Percentiles rank a stretch among this genome's conserved stretches.
Evolutionary conservation across 2,113 vertebrate genomes (phyloP).

Genomic region (Suncus etruscus): DNA sequence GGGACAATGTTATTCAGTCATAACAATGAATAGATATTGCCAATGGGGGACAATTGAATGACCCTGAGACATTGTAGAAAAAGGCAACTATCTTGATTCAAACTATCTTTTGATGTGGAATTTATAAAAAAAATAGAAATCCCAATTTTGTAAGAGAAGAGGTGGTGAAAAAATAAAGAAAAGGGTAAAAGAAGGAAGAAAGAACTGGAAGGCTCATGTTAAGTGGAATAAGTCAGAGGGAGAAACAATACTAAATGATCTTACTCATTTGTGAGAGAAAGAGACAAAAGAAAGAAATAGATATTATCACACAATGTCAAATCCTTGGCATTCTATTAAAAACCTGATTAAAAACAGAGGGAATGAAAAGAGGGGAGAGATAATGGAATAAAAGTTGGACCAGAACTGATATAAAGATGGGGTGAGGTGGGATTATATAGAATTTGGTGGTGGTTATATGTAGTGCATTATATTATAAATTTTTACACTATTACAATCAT

Average conservation of each 20-base stretch:
- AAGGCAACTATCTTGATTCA: not conserved
- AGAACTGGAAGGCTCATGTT: not conserved
- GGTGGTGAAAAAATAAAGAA: not conserved
- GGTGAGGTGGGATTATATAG: not conserved
- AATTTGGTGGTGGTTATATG: not conserved
- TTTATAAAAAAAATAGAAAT: not conserved
- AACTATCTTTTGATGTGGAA: too few species aligned
- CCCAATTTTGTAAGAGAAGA: not conserved
- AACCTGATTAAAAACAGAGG: too few species aligned
- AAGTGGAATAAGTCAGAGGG: not conserved
- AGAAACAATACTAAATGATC: not conserved
- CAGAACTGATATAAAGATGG: not conserved
- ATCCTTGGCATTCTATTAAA: too few species aligned
- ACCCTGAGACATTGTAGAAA: not conserved
- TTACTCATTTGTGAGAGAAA: not conserved
- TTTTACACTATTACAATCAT: too few species aligned
- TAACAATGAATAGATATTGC: not conserved
- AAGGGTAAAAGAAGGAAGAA: not conserved
- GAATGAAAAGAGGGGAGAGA: too few species aligned
- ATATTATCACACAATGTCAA: too few species aligned
- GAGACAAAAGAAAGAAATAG: not conserved
- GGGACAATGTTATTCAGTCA: not conserved
- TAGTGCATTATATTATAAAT: not conserved
- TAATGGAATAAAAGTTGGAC: too few species aligned
- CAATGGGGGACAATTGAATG: not conserved